Conservation (phyloP, 2,113 vertebrate species). For the Tamias sibiricus region DNA sequence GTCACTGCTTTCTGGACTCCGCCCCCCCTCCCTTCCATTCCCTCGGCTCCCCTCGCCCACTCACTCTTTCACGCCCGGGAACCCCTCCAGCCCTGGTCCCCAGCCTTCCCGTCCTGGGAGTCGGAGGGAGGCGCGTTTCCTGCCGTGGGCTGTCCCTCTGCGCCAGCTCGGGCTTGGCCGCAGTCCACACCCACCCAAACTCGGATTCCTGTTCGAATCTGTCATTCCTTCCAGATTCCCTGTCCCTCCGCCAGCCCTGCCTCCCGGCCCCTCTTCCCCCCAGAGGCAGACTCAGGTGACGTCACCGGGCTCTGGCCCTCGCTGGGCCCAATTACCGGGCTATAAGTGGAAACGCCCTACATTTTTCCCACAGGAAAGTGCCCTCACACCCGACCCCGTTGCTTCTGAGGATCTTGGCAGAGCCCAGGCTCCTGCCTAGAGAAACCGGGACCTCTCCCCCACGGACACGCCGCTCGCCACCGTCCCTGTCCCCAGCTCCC, state of each 20-base stretch:
- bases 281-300: constrained; percentile 52
- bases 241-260: constrained; percentile 28
- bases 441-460: not conserved
- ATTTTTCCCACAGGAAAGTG: constrained; percentile 79
- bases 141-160: not conserved
- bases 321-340: constrained; percentile 24
- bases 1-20: not conserved
- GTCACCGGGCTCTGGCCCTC: constrained; percentile 52
- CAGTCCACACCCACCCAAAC: not conserved
- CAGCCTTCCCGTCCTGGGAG: rapidly evolving
- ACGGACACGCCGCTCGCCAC: not conserved
- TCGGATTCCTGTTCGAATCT: not conserved
- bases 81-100: not conserved
- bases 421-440: not conserved
- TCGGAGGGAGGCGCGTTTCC: not conserved
- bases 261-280: not conserved
- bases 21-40: not conserved
- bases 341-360: constrained; percentile 64
- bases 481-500: not conserved
- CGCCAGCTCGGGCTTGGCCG: not conserved
- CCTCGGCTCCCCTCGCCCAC: not conserved
- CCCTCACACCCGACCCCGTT: not conserved
- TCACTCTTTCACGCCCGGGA: not conserved
- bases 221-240: constrained; percentile 32
- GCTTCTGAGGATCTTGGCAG: constrained; percentile 51